Percentiles rank a stretch among this genome's conserved stretches.
Evolutionary conservation across 2,113 vertebrate species (phyloP).

Genomic region (Malurus alboscapulatus): DNA sequence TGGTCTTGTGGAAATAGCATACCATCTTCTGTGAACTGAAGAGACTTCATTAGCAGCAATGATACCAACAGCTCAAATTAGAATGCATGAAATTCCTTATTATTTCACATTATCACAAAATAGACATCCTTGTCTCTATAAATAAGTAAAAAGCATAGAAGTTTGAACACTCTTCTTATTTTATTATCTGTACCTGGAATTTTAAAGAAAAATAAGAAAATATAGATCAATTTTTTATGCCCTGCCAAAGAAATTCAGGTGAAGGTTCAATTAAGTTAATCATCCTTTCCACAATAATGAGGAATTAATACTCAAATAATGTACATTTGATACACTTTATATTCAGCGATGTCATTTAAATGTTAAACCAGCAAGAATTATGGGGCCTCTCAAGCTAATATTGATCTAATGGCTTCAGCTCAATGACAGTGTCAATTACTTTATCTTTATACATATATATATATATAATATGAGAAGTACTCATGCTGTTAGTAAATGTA

Average conservation of each 20-base stretch:
- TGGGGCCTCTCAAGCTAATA: constrained; percentile 9
- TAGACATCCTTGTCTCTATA: neutral
- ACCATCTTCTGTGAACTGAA: neutral
- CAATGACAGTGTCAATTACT: constrained; percentile 5
- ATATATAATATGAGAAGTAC: neutral
- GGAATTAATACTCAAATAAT: constrained; percentile 21
- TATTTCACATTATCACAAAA: neutral
- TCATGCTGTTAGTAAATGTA: neutral
- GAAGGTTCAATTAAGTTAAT: constrained; percentile 24
- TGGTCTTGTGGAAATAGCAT: neutral
- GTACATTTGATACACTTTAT: constrained; percentile 8
- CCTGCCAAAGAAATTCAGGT: neutral
- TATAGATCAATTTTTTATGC: neutral
- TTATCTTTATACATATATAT: neutral
- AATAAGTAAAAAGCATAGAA: neutral
- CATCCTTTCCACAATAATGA: constrained; percentile 25
- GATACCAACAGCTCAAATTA: neutral
- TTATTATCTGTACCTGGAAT: neutral
- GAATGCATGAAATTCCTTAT: neutral
- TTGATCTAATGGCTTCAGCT: constrained; percentile 24
- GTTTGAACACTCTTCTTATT: neutral
- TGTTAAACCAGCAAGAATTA: constrained; percentile 27
- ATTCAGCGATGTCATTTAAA: constrained; percentile 20
- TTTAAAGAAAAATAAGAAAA: constrained; percentile 11
- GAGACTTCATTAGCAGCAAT: neutral